Evolutionary conservation across 2,113 vertebrate species (phyloP).

Genomic region (Dicentrarchus labrax): DNA sequence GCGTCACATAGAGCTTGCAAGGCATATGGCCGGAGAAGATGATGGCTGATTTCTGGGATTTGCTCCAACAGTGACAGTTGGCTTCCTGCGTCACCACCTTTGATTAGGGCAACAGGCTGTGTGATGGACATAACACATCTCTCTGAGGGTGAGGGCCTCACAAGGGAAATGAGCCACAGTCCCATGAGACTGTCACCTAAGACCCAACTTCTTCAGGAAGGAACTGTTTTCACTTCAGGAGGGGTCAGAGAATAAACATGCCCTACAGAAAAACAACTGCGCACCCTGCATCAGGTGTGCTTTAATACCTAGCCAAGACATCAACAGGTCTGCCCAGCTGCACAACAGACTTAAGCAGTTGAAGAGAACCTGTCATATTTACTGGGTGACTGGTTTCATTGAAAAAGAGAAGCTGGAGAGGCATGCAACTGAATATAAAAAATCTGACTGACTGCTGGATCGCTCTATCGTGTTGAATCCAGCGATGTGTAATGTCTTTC

Average conservation of each 20-base stretch:
- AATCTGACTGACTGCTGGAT: conserved; percentile 31
- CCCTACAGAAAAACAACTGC: conserved; percentile 44
- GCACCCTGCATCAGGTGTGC: conserved; percentile 62
- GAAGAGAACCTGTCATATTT: conserved; percentile 65
- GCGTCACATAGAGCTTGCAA: conserved; percentile 63
- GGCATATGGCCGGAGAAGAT: conserved; percentile 70
- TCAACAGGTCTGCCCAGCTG: conserved; percentile 70
- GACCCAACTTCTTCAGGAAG: conserved; percentile 14
- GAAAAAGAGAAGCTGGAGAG: conserved; percentile 29
- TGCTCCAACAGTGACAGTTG: conserved; percentile 83
- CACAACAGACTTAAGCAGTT: conserved; percentile 42
- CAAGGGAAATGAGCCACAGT: conserved; percentile 42
- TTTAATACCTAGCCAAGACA: conserved; percentile 45
- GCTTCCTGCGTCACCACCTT: conserved; percentile 78
- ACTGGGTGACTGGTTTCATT: conserved; percentile 60
- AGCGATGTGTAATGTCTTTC: conserved; percentile 26
- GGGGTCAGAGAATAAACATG: conserved; percentile 50
- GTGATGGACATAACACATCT: conserved; percentile 52
- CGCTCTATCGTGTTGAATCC: conserved; percentile 30
- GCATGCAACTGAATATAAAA: conserved; percentile 36
- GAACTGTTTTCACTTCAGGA: conserved; percentile 35
- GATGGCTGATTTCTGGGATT: conserved; percentile 79
- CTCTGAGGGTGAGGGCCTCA: conserved; percentile 27
- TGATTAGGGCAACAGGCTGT: conserved; percentile 67
- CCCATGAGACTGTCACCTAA: conserved; percentile 28